Evolutionary conservation across 2,888 invertebrate genomes (phyloP).

Genomic region (Plutella xylostella): DNA sequence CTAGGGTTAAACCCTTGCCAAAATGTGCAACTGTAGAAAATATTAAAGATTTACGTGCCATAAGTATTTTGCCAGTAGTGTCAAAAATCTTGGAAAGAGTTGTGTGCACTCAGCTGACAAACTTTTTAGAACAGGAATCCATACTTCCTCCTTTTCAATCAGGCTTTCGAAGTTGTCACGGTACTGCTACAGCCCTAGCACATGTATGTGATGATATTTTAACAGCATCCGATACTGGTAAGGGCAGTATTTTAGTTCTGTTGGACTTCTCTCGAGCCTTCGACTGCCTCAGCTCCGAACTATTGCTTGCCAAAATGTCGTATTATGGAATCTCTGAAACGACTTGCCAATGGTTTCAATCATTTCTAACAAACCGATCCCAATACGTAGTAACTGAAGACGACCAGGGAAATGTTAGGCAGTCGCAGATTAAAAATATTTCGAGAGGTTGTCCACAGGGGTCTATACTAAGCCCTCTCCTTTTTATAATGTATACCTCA

Average conservation of each 20-base stretch:
- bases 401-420: too few species aligned
- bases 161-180: background rate
- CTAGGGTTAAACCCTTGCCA: background rate
- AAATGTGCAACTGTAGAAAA: background rate
- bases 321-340: conserved; percentile 10
- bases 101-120: conserved; percentile 1
- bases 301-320: conserved; percentile 15
- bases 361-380: too few species aligned
- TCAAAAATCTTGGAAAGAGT: background rate
- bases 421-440: too few species aligned
- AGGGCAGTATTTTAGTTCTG: conserved; percentile 16
- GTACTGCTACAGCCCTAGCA: conserved; percentile 19
- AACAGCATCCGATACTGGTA: conserved; percentile 12
- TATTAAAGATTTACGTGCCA: background rate
- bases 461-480: too few species aligned
- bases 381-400: too few species aligned
- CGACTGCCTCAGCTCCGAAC: conserved; percentile 16
- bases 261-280: conserved; percentile 23
- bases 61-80: background rate
- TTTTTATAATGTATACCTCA: too few species aligned
- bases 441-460: too few species aligned
- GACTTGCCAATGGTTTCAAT: too few species aligned
- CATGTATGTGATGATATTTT: conserved; percentile 17
- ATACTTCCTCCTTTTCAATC: background rate
- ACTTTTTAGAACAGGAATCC: background rate